phyloP scores from a whole-genome alignment of 1,140 invertebrate species.

The Lethocerus indicus region DNA sequence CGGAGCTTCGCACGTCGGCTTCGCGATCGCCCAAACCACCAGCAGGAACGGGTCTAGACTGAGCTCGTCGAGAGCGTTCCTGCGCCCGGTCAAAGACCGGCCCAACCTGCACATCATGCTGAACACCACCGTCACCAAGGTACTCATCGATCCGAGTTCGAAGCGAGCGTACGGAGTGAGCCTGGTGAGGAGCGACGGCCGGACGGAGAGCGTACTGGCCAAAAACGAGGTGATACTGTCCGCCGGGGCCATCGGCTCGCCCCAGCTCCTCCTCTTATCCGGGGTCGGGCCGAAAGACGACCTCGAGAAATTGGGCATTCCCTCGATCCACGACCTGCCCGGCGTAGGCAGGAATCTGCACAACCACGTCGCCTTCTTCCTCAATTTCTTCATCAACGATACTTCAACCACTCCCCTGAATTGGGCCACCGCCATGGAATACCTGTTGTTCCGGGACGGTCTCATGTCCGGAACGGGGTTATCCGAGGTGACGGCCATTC shows the following conservation, averaged over 20 bases:
- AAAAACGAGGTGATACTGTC: conserved; percentile 47
- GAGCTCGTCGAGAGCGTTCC: conserved; percentile 48
- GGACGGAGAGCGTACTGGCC: conserved; percentile 34
- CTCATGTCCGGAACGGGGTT: conserved; percentile 71
- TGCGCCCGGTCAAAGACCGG: conserved; percentile 47
- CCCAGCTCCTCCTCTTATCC: conserved; percentile 66
- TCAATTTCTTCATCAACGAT: conserved; percentile 64
- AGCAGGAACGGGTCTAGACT: conserved; percentile 73
- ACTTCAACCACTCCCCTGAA: conserved; percentile 63
- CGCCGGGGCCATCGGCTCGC: conserved; percentile 57
- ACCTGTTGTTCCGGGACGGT: conserved; percentile 63
- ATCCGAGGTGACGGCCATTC: conserved; percentile 64
- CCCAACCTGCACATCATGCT: conserved; percentile 61
- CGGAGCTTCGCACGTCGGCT: conserved; percentile 59
- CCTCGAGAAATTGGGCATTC: conserved; percentile 39
- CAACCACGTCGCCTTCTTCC: conserved; percentile 64
- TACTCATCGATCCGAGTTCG: conserved; percentile 48
- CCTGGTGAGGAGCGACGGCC: conserved; percentile 36
- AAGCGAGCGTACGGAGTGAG: conserved; percentile 51
- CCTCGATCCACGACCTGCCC: conserved; percentile 49
- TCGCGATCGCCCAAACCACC: conserved; percentile 72
- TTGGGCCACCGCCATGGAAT: conserved; percentile 78
- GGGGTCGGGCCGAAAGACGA: conserved; percentile 64
- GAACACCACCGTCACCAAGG: conserved; percentile 51
- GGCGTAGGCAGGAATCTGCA: conserved; percentile 77